Conservation (phyloP, 2,888 invertebrate species). For the Orthonevra nobilis region DNA sequence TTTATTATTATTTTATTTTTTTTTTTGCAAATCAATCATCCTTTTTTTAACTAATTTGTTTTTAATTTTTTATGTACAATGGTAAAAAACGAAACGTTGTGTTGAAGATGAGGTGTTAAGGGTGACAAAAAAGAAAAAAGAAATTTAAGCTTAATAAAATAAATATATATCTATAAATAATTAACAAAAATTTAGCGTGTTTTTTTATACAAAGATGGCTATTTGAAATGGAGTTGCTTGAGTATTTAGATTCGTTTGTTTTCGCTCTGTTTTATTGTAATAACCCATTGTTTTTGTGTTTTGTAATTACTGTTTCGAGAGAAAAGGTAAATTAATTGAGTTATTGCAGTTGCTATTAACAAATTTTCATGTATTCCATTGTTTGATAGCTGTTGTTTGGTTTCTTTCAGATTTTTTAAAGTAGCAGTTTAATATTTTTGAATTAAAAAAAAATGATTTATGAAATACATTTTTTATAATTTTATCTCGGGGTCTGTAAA, state of each 20-base stretch:
- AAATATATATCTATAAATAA: constrained; percentile 43
- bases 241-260: too few relatives aligned
- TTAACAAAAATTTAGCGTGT: constrained; percentile 56
- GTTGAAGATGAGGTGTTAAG: constrained; percentile 34
- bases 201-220: too few relatives aligned
- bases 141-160: constrained; percentile 32
- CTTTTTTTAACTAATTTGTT: constrained; percentile 40
- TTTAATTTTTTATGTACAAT: constrained; percentile 34
- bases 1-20: constrained; percentile 9
- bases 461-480: background rate
- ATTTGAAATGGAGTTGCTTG: too few relatives aligned
- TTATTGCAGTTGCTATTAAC: constrained; percentile 27
- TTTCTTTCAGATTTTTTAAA: too few relatives aligned
- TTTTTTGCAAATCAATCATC: constrained; percentile 29
- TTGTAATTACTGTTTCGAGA: constrained; percentile 4
- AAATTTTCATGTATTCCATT: constrained; percentile 1
- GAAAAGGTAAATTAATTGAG: constrained; percentile 10
- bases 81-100: background rate
- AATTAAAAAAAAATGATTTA: background rate
- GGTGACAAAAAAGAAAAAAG: constrained; percentile 26
- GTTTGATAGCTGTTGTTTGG: background rate
- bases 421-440: too few relatives aligned
- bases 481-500: too few relatives aligned
- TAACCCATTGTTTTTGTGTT: constrained; percentile 50
- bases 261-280: too few relatives aligned